Evolutionary conservation across 1,140 invertebrate genomes (phyloP).

Genomic region (Hylyphantes graminicola): DNA sequence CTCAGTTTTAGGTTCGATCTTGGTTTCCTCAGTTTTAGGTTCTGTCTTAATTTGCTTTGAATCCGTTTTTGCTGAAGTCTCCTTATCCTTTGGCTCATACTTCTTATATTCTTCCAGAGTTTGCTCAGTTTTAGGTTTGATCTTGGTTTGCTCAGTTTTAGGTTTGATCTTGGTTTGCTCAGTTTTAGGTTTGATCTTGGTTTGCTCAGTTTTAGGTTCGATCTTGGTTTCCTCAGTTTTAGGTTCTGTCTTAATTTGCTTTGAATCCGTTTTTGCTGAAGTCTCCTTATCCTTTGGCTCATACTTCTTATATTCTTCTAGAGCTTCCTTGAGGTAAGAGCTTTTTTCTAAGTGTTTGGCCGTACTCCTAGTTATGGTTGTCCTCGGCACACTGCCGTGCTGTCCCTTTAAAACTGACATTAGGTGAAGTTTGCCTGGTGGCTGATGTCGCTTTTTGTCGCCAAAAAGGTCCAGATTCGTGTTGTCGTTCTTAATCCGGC

Average conservation of each 20-base stretch:
- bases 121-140: too few species aligned
- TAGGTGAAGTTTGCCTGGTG: not conserved
- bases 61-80: not conserved
- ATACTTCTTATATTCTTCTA: not conserved
- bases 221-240: not conserved
- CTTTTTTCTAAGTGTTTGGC: not conserved
- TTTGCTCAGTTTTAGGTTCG: not conserved
- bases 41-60: not conserved
- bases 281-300: not conserved
- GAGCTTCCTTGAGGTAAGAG: not conserved
- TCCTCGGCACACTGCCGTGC: not conserved
- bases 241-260: not conserved
- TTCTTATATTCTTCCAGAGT: not conserved
- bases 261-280: not conserved
- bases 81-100: not conserved
- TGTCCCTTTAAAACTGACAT: not conserved
- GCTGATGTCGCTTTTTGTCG: not conserved
- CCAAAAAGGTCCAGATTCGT: not conserved
- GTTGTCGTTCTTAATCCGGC: not conserved
- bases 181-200: not conserved
- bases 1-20: too few species aligned
- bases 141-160: too few species aligned
- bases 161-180: too few species aligned
- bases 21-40: too few species aligned
- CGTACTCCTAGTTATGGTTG: slow-evolving; percentile 11